Evolutionary conservation across 2,797 vertebrate genomes (phyloP).

Genomic region (Hipposideros larvatus): DNA sequence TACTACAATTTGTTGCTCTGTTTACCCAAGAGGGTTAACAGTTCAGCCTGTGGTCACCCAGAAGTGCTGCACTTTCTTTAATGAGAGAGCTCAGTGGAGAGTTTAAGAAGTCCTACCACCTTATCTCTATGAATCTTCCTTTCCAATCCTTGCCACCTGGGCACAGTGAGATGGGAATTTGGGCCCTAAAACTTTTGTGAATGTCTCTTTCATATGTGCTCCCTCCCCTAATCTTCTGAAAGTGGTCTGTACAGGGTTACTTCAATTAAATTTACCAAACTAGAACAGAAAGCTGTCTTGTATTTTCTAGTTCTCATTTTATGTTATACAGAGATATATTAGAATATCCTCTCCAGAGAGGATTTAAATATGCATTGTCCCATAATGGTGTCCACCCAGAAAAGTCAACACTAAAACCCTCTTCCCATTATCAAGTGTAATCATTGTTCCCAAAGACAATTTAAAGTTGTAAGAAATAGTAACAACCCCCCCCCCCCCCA

Average conservation of each 20-base stretch:
- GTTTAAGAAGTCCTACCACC: background rate
- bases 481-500: background rate
- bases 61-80: background rate
- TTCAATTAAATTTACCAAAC: slow-evolving; percentile 26
- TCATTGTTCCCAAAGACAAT: slow-evolving; percentile 10
- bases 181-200: background rate
- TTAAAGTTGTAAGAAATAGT: background rate
- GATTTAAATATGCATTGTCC: background rate
- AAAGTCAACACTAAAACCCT: background rate
- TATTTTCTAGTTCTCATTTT: background rate
- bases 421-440: background rate
- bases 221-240: background rate
- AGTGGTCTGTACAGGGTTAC: background rate
- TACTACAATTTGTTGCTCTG: background rate
- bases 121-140: background rate
- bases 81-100: background rate
- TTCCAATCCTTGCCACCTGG: background rate
- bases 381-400: background rate
- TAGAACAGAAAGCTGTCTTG: background rate
- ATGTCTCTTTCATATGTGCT: background rate
- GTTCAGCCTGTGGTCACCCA: background rate
- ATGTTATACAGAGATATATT: background rate
- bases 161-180: background rate
- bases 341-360: background rate
- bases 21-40: background rate